phyloP scores from a whole-genome alignment of 1,140 invertebrate genomes.

The Planococcus citri region DNA sequence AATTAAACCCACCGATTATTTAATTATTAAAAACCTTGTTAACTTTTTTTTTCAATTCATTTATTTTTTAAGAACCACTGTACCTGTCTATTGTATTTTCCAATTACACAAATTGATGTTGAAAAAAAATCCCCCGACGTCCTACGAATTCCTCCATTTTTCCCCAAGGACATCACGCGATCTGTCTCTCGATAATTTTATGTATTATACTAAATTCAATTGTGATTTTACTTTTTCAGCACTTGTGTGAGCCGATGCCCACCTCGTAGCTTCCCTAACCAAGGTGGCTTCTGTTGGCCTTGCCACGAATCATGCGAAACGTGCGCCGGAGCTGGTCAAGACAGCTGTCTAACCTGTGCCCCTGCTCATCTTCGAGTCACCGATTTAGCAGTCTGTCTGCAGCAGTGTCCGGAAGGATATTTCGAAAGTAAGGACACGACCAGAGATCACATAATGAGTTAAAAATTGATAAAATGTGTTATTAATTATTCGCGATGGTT shows the following conservation, averaged over 20 bases:
- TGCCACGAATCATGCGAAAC: slow-evolving; percentile 75
- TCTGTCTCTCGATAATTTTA: too few relatives aligned
- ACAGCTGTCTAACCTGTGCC: slow-evolving; percentile 66
- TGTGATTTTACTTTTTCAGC: slow-evolving; percentile 36
- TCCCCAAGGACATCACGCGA: too few relatives aligned
- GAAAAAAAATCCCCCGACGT: too few relatives aligned
- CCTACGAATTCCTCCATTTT: too few relatives aligned
- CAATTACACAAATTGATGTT: too few relatives aligned
- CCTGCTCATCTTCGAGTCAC: slow-evolving; percentile 62
- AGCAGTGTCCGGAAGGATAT: slow-evolving; percentile 73
- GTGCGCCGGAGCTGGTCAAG: slow-evolving; percentile 66
- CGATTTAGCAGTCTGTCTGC: slow-evolving; percentile 64
- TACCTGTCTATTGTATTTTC: too few relatives aligned
- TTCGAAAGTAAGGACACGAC: slow-evolving; percentile 59
- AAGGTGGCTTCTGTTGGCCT: slow-evolving; percentile 60
- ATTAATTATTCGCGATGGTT: neutral
- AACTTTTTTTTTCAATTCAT: too few relatives aligned
- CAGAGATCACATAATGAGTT: neutral
- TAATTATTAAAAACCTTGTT: too few relatives aligned
- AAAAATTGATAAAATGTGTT: neutral
- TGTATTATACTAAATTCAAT: too few relatives aligned
- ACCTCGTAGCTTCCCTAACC: slow-evolving; percentile 60
- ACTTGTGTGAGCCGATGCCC: slow-evolving; percentile 68
- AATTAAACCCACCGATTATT: too few relatives aligned
- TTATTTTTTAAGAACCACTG: too few relatives aligned